Base-by-base conservation (phyloP, 2,797 vertebrate genomes). In the Catharus ustulatus region DNA sequence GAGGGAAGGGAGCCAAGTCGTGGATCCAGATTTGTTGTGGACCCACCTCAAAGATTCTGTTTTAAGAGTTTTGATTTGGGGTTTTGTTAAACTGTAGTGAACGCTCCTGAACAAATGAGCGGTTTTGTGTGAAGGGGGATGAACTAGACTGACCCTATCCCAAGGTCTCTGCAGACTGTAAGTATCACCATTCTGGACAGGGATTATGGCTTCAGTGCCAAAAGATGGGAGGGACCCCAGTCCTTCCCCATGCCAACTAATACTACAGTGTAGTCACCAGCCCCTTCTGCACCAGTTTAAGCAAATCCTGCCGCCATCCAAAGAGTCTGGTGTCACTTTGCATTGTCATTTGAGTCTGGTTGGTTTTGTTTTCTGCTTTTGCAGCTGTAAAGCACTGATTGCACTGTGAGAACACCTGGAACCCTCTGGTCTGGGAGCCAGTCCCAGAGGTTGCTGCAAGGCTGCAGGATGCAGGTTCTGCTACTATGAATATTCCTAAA, bases 291-390 rank as follows among this genome's bases (percentile, higher is more conserved):
- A 88, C 88, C 88, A 59, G 43, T 88, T 91, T 19, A 90, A 89
- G 77, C 92, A 87, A 95, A 95, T 92, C 89, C 90, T 80, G 78
- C 92, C 1, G 0, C 93, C 95, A 94, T 93, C 95, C 94, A 94
- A 91, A 95, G 92, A 93, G 92, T 80, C 91, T 11, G 0, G 46
- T 6, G 55, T 94, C 90, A 34, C 79, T 75, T 89, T 2, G n/a
- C 92, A 24, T 62, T 34, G 86, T 93, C 89, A 51, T 61, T 92
- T 12, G 45, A 93, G 93, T 91, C 86, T 14, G 68, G 46, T 30
- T 77, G 73, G 87, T 26, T 93, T 91, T 87, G 74, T 92, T 93
- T 72, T 13, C 89, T 73, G 77, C 87, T 83, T 73, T n/a, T 27
- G 71, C 92, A 76, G 89, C 36, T 75, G 79, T 92, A 30, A 80